Conservation (phyloP, 1,140 invertebrate genomes). For the Caenorhabditis brenneri region DNA sequence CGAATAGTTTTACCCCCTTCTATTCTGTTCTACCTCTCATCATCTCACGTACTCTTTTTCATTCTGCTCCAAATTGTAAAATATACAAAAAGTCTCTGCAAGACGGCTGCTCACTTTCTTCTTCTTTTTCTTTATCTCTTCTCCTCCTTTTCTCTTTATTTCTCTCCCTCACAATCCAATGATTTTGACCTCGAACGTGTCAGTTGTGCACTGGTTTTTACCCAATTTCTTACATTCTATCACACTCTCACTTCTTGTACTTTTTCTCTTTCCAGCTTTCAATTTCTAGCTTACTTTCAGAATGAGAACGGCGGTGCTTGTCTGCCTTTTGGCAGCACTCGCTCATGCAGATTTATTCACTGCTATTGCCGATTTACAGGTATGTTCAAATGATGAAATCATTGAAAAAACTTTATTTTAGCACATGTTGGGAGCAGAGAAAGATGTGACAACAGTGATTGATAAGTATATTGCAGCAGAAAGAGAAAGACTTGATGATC, state of each 20-base stretch:
- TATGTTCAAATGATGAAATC: neutral
- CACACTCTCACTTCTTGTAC: no score
- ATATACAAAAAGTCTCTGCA: neutral
- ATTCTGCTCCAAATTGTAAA: neutral
- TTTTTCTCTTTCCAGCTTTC: neutral
- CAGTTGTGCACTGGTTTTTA: constrained; percentile 17
- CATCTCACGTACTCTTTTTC: neutral
- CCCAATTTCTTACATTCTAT: neutral
- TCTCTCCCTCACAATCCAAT: neutral
- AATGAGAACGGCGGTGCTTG: neutral
- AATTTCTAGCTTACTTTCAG: neutral
- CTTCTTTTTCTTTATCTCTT: neutral
- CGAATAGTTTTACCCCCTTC: neutral
- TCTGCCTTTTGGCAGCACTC: constrained; percentile 46
- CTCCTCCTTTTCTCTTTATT: neutral
- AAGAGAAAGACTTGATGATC: constrained; percentile 46
- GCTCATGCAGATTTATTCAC: constrained; percentile 57
- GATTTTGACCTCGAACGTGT: constrained; percentile 17
- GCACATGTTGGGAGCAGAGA: constrained; percentile 55
- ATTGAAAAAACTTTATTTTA: neutral
- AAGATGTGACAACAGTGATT: constrained; percentile 55
- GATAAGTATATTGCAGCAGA: constrained; percentile 57
- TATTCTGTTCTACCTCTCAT: neutral
- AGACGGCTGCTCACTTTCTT: constrained; percentile 10
- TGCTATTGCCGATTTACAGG: constrained; percentile 58